Conservation (phyloP, 2,888 invertebrate genomes). For the Hydriomena furcata region DNA sequence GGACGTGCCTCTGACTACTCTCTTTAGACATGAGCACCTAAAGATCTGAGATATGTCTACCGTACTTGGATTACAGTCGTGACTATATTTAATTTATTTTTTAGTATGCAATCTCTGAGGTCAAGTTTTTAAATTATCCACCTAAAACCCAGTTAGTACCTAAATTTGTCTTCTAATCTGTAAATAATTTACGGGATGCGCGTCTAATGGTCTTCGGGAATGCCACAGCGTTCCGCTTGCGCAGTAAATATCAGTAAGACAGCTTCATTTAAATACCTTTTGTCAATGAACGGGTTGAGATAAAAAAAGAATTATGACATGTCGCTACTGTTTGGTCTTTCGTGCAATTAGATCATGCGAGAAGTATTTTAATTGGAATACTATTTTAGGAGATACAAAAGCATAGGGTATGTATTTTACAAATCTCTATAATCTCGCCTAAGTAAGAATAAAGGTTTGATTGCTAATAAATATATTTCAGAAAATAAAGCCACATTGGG, state of each 20-base stretch:
- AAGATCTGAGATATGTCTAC: too few species aligned
- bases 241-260: conserved; percentile 79
- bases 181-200: conserved; percentile 52
- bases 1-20: too few species aligned
- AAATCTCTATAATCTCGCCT: too few species aligned
- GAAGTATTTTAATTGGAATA: conserved; percentile 76
- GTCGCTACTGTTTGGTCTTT: conserved; percentile 61
- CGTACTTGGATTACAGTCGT: too few species aligned
- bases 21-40: too few species aligned
- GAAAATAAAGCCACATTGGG: too few species aligned
- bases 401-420: too few species aligned
- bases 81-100: too few species aligned
- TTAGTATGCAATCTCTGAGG: too few species aligned
- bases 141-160: background rate
- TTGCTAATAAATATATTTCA: too few species aligned
- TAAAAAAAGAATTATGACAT: conserved; percentile 80
- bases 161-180: conserved; percentile 44
- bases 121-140: background rate
- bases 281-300: conserved; percentile 83
- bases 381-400: conserved; percentile 12
- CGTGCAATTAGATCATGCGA: conserved; percentile 66
- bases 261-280: conserved; percentile 84
- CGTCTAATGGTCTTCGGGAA: conserved; percentile 61
- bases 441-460: too few species aligned
- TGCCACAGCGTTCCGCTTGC: conserved; percentile 53